phyloP scores from a whole-genome alignment of 2,888 invertebrate genomes.

The Ennomos erosarius region DNA sequence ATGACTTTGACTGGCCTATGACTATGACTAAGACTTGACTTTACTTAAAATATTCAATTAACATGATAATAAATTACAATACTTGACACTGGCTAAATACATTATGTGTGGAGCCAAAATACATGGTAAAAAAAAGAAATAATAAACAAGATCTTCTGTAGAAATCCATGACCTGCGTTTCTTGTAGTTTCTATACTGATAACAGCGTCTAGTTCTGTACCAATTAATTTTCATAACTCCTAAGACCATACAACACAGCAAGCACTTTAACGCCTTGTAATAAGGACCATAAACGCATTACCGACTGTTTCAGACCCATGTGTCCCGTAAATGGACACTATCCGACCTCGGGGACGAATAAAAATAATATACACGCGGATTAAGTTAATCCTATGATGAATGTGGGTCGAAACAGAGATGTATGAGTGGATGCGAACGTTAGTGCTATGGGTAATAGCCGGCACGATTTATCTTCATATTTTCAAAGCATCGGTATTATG shows the following conservation, averaged over 20 bases:
- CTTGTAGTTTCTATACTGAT: too few relatives aligned
- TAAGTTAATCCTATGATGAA: conserved; percentile 73
- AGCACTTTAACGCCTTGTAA: conserved; percentile 4
- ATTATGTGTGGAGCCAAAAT: too few relatives aligned
- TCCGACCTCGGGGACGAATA: conserved; percentile 67
- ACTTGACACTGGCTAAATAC: too few relatives aligned
- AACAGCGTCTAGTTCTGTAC: neutral
- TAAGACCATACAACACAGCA: neutral
- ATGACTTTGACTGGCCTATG: too few relatives aligned
- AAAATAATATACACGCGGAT: conserved; percentile 73
- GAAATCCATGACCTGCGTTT: too few relatives aligned
- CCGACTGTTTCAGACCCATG: conserved; percentile 19
- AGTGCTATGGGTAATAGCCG: conserved; percentile 22
- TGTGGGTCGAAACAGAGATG: conserved; percentile 53
- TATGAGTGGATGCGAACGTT: conserved; percentile 35
- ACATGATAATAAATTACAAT: too few relatives aligned
- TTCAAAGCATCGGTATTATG: conserved; percentile 20
- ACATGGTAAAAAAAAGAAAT: too few relatives aligned
- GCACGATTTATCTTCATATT: conserved; percentile 29
- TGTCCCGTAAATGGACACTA: conserved; percentile 59
- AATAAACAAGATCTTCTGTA: too few relatives aligned
- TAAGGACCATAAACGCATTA: conserved; percentile 28
- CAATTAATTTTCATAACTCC: neutral
- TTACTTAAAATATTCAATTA: too few relatives aligned
- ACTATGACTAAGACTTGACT: too few relatives aligned